phyloP scores from a whole-genome alignment of 2,797 vertebrate species.

The Nothura maculosa region DNA sequence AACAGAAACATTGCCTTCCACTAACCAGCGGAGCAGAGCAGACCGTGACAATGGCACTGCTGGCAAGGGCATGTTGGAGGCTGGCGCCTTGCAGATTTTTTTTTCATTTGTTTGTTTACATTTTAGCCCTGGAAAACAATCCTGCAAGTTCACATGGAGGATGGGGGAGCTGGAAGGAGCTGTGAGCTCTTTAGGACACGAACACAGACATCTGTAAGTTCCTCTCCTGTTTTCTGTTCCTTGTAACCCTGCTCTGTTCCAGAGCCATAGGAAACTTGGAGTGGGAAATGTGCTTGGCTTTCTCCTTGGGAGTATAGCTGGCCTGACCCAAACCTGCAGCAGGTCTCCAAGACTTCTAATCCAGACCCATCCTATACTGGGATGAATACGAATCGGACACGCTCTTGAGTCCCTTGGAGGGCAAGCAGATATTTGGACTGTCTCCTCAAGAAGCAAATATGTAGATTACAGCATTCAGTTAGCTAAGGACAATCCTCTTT shows the following conservation, averaged over 20 bases:
- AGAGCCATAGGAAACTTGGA: not conserved
- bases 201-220: fast-evolving
- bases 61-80: not conserved
- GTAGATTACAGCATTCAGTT: not conserved
- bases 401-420: not conserved
- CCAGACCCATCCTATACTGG: not conserved
- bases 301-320: not conserved
- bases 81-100: not conserved
- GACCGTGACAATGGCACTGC: not conserved
- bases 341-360: fast-evolving
- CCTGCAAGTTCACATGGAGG: not conserved
- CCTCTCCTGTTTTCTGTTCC: fast-evolving
- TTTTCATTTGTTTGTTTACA: fast-evolving
- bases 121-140: not conserved
- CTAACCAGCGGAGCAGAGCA: not conserved
- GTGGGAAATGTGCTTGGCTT: not conserved
- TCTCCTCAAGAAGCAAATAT: not conserved
- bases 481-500: not conserved
- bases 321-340: not conserved
- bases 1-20: not conserved
- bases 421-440: not conserved
- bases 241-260: not conserved
- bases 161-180: not conserved
- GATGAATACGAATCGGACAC: fast-evolving
- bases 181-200: not conserved